Conservation (phyloP, 2,797 vertebrate species). For the Picus viridis region DNA sequence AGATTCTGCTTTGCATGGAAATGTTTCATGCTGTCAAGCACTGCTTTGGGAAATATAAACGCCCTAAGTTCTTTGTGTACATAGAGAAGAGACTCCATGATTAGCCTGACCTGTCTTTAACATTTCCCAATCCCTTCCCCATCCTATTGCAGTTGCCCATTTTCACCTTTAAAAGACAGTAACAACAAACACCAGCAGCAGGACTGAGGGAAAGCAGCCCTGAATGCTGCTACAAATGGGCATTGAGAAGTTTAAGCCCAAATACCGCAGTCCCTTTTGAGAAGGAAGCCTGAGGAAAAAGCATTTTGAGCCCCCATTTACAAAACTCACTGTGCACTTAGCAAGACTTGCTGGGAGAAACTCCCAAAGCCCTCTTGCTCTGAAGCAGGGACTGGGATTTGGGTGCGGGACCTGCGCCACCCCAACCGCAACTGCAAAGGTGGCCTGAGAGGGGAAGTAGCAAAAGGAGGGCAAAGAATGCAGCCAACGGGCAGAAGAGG, state of each 20-base stretch:
- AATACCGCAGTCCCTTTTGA: not conserved
- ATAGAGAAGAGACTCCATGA: not conserved
- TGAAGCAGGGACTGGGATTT: not conserved
- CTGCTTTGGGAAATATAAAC: conserved; percentile 55
- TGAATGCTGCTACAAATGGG: not conserved
- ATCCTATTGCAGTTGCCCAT: not conserved
- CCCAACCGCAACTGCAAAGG: not conserved
- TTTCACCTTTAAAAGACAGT: not conserved
- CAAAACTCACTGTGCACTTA: not conserved
- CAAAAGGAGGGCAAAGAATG: not conserved
- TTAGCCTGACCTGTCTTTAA: conserved; percentile 16
- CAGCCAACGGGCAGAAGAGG: not conserved
- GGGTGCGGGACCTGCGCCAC: not conserved
- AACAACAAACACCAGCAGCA: not conserved
- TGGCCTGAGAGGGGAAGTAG: not conserved
- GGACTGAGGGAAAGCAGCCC: not conserved
- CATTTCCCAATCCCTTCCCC: not conserved
- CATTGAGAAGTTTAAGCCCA: not conserved
- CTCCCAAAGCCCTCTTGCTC: not conserved
- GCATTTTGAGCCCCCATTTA: not conserved
- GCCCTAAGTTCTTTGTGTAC: not conserved
- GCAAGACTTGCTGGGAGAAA: not conserved
- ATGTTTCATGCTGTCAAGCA: conserved; percentile 28
- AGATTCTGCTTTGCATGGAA: conserved; percentile 17
- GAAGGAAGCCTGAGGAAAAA: not conserved